Evolutionary conservation across 2,113 vertebrate genomes (phyloP).

Genomic region (Pygathrix nemaeus): DNA sequence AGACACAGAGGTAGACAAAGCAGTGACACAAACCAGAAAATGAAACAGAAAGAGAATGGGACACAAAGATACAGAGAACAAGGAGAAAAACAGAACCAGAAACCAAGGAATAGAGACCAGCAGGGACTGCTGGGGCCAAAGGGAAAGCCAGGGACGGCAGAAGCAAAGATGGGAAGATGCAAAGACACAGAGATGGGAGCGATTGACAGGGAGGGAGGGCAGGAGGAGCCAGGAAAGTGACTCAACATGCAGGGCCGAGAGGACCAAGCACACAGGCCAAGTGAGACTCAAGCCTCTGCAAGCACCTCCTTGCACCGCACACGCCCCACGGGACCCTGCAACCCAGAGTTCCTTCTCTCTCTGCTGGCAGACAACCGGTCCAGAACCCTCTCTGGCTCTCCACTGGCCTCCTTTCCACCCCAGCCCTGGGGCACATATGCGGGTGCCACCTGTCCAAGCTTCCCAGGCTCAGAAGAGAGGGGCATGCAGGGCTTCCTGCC

Average conservation of each 20-base stretch:
- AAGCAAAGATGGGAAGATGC: neutral
- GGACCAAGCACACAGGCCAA: neutral
- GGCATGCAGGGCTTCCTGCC: neutral
- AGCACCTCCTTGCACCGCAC: neutral
- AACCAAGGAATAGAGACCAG: neutral
- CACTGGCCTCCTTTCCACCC: neutral
- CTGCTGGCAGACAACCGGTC: neutral
- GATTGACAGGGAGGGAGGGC: neutral
- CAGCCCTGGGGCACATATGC: neutral
- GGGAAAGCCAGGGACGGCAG: neutral
- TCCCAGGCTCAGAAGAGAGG: neutral
- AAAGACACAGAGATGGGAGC: neutral
- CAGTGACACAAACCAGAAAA: neutral
- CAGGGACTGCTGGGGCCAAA: neutral
- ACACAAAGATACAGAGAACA: neutral
- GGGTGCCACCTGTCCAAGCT: neutral
- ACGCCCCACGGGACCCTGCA: rapidly evolving
- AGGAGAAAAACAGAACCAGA: neutral
- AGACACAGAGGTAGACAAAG: neutral
- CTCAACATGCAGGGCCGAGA: neutral
- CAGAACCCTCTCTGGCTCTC: neutral
- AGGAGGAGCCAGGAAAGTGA: neutral
- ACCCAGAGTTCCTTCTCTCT: neutral
- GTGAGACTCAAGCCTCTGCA: neutral
- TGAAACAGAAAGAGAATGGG: neutral